Percentiles rank a stretch among this genome's conserved stretches.
Evolutionary conservation across 2,888 invertebrate genomes (phyloP).

Genomic region (Drosophila cognata): DNA sequence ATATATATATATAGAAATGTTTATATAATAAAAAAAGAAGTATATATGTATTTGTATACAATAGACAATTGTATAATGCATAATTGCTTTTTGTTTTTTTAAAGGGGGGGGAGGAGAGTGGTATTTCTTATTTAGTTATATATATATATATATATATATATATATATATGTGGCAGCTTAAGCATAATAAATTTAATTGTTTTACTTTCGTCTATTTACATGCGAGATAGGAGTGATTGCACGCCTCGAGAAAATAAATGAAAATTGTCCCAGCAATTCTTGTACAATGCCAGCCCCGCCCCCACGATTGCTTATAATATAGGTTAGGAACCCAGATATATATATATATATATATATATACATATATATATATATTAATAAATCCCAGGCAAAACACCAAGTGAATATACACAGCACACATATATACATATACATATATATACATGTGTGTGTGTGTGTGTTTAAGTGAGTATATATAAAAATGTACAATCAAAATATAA

Average conservation of each 20-base stretch:
- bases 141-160: not conserved
- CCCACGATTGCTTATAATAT: not conserved
- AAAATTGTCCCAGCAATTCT: conserved; percentile 51
- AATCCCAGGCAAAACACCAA: conserved; percentile 20
- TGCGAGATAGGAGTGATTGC: conserved; percentile 30
- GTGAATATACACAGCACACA: not conserved
- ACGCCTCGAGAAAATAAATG: conserved; percentile 23
- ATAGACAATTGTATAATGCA: conserved; percentile 11
- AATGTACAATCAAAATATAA: not conserved
- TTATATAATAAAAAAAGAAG: conserved; percentile 22
- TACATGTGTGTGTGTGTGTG: not conserved
- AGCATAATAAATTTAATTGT: not conserved
- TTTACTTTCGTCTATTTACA: conserved; percentile 32
- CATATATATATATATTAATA: not conserved
- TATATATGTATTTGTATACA: not conserved
- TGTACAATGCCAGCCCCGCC: not conserved
- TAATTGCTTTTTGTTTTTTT: not conserved
- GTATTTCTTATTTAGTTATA: not conserved
- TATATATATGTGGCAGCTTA: not conserved
- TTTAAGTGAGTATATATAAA: conserved; percentile 1
- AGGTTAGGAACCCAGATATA: conserved; percentile 30
- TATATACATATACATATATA: not conserved
- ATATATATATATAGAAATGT: conserved; percentile 21
- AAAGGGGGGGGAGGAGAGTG: not conserved
- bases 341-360: no score